Evolutionary conservation across 2,797 vertebrate species (phyloP), one percentile per base, ranked within the genome.

Genomic region (Pogoniulus pusillus): DNA sequence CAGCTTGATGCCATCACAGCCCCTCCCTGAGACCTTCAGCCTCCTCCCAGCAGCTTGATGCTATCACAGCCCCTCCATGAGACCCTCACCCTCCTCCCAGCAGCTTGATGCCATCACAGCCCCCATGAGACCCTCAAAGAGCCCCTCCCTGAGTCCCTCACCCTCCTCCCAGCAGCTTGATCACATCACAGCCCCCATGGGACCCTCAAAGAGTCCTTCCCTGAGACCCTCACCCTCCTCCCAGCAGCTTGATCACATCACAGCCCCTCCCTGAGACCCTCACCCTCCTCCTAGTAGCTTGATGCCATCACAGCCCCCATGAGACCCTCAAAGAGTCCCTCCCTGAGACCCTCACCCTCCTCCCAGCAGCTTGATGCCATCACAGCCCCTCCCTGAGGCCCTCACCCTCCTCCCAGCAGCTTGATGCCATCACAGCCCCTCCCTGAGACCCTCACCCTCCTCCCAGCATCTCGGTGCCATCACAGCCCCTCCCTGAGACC

Each of bases 241-340:
- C 51, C 4, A 2, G 30, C 22, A 54, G 29, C 32, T 32, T 2
- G 2, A 27, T 47, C 32, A 20, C n/a, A 55, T 27, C 4, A 4
- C 18, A 30, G 54, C 15, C 53, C 29, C 12, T 22, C 43, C 12
- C 12, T 37, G 17, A 49, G 35, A 16, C 29, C 32, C 68, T 60
- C 0, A 6, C 23, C 16, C 71, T 3, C 0, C 0, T 12, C 47
- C 6, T 34, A 6, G 15, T 0, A 54, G 29, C 29, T 32, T 2
- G 2, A 27, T 47, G 32, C 26, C n/a, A 55, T 27, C 3, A 4
- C 15, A 30, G 54, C 17, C 53, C n/a, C n/a, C n/a, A n/a, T n/a
- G n/a, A n/a, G n/a, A n/a, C n/a, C n/a, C n/a, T n/a, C n/a, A n/a
- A n/a, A n/a, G n/a, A n/a, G n/a, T n/a, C n/a, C 29, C 10, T 23